These are phyloP conservation scores for Vesta saturnalis DNA, from an alignment of 2,888 invertebrate genomes.

Conservation along the genomic window DNA sequence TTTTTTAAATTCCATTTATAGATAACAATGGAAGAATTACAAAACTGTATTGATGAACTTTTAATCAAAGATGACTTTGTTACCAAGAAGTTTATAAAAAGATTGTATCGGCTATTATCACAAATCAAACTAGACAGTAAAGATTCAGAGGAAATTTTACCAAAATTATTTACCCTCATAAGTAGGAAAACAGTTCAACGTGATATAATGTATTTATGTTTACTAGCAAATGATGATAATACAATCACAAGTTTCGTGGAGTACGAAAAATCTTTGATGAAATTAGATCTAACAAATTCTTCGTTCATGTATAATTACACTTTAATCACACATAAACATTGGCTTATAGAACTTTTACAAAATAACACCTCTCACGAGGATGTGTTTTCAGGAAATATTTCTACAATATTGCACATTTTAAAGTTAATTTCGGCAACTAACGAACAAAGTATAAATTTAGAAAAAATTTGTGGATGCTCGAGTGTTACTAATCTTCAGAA, in stretches of 20 bases:
- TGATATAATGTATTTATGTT: slow-evolving; percentile 40
- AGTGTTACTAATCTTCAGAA: not conserved
- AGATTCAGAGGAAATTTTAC: slow-evolving; percentile 27
- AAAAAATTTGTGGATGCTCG: slow-evolving; percentile 22
- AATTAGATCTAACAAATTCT: slow-evolving; percentile 50
- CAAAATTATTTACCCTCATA: slow-evolving; percentile 31
- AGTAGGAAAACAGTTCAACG: slow-evolving; percentile 30
- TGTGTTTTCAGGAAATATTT: slow-evolving; percentile 30
- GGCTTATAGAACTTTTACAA: slow-evolving; percentile 54
- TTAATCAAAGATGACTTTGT: slow-evolving; percentile 5
- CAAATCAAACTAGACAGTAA: slow-evolving; percentile 19
- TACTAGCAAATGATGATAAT: slow-evolving; percentile 36
- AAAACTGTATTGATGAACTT: slow-evolving; percentile 24
- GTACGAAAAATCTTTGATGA: slow-evolving; percentile 48
- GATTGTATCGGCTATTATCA: slow-evolving; percentile 30
- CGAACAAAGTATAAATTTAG: slow-evolving; percentile 40
- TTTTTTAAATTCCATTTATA: not conserved
- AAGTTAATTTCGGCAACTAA: slow-evolving; percentile 52
- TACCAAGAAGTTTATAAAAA: slow-evolving; percentile 5
- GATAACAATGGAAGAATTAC: slow-evolving; percentile 30
- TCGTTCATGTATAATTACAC: slow-evolving; percentile 54
- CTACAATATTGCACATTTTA: slow-evolving; percentile 42
- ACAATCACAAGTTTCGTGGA: slow-evolving; percentile 34
- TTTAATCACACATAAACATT: slow-evolving; percentile 54
- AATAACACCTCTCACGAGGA: slow-evolving; percentile 39